These are phyloP conservation scores for Cyanocitta stelleri DNA, from an alignment of 2,113 vertebrate species.

Conservation along the genomic window DNA sequence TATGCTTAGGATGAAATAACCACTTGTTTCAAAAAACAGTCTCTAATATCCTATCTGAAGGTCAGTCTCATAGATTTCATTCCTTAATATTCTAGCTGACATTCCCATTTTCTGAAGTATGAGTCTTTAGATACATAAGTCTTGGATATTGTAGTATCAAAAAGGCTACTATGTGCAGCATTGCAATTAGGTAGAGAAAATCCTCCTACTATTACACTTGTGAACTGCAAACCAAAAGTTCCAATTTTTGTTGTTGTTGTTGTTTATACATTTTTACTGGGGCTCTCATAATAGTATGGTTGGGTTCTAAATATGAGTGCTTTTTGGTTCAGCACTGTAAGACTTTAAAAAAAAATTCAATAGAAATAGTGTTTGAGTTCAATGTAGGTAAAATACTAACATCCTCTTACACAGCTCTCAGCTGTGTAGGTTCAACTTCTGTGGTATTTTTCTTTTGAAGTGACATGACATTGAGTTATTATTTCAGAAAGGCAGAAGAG, in stretches of 20 bases:
- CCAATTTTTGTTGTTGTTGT: not conserved
- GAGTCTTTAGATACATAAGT: slow-evolving; percentile 55
- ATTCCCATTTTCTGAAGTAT: slow-evolving; percentile 68
- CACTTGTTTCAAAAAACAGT: slow-evolving; percentile 37
- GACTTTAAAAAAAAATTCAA: not conserved
- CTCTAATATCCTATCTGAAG: slow-evolving; percentile 51
- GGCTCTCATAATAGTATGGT: not conserved
- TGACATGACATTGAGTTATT: slow-evolving; percentile 41
- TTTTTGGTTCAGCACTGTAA: slow-evolving; percentile 1
- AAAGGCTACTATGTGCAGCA: slow-evolving; percentile 34
- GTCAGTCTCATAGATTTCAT: slow-evolving; percentile 59
- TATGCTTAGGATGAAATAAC: slow-evolving; percentile 59
- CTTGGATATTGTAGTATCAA: slow-evolving; percentile 63
- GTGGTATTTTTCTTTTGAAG: slow-evolving; percentile 29
- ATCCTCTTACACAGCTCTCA: not conserved
- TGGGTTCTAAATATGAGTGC: not conserved
- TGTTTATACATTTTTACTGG: not conserved
- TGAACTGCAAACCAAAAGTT: slow-evolving; percentile 13
- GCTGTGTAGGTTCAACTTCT: not conserved
- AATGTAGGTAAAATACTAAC: not conserved
- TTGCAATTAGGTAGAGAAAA: slow-evolving; percentile 56
- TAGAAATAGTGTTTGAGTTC: not conserved
- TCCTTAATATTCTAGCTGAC: slow-evolving; percentile 66
- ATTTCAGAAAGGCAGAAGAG: slow-evolving; percentile 33
- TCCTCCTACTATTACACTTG: not conserved